Evolutionary conservation across 2,113 vertebrate genomes (phyloP).

Genomic region (Acanthochromis polyacanthus): DNA sequence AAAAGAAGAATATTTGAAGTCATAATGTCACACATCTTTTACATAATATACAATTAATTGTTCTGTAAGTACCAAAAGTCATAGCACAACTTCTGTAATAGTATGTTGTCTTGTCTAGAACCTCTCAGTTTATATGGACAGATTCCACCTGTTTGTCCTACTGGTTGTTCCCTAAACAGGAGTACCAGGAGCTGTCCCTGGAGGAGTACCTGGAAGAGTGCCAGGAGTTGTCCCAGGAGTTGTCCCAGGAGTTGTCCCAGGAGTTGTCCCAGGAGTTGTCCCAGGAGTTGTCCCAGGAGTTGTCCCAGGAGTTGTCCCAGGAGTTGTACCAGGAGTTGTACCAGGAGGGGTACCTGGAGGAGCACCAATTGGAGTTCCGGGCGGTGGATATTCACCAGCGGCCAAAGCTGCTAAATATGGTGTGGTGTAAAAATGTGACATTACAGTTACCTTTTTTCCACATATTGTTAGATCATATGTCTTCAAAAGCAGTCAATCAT

Average conservation of each 20-base stretch:
- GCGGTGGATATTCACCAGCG: slow-evolving; percentile 59
- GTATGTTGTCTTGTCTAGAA: not conserved
- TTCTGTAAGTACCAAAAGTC: not conserved
- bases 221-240: slow-evolving; percentile 43
- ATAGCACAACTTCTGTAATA: too few relatives aligned
- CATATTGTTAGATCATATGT: not conserved
- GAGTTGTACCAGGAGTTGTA: slow-evolving; percentile 24
- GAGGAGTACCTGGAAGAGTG: slow-evolving; percentile 41
- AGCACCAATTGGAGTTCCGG: slow-evolving; percentile 5
- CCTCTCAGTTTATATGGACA: not conserved
- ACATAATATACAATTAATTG: not conserved
- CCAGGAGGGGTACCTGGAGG: too few relatives aligned
- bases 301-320: slow-evolving; percentile 15
- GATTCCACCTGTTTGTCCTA: slow-evolving; percentile 2
- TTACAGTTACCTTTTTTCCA: not conserved
- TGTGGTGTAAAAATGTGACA: slow-evolving; percentile 1
- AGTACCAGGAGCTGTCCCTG: slow-evolving; percentile 35
- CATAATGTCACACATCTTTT: not conserved
- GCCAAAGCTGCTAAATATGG: slow-evolving; percentile 77
- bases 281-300: slow-evolving; percentile 52
- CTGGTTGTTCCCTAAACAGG: slow-evolving; percentile 30
- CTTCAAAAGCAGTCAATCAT: not conserved
- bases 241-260: slow-evolving; percentile 38
- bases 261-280: slow-evolving; percentile 32
- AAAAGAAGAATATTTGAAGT: not conserved